These are phyloP conservation scores for Chascanopsetta lugubris DNA, from an alignment of 2,113 vertebrate genomes.

Conservation along the genomic window DNA sequence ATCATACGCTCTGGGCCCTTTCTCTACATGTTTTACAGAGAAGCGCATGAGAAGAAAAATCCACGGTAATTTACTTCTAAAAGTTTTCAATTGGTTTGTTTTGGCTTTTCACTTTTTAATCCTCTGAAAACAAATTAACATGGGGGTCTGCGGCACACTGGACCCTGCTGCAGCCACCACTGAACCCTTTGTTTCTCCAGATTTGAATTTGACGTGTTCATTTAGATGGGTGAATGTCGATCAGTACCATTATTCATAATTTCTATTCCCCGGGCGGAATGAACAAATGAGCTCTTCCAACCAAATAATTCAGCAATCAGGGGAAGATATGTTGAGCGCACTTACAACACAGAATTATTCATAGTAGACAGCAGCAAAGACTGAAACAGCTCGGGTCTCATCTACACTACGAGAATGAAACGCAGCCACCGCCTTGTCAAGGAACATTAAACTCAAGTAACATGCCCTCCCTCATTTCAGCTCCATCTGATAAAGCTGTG, in stretches of 20 bases:
- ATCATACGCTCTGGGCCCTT: no score
- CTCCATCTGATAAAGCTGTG: slow-evolving; percentile 59
- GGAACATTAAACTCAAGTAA: slow-evolving; percentile 56
- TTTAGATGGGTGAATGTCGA: slow-evolving; percentile 47
- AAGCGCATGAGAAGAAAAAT: slow-evolving; percentile 27
- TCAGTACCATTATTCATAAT: slow-evolving; percentile 59
- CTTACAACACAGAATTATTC: slow-evolving; percentile 61
- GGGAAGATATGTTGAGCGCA: slow-evolving; percentile 40
- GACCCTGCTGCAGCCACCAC: slow-evolving; percentile 2
- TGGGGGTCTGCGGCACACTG: not conserved
- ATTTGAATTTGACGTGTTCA: slow-evolving; percentile 44
- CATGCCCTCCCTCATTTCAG: slow-evolving; percentile 52
- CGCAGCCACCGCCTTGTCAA: slow-evolving; percentile 53
- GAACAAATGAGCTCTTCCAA: slow-evolving; percentile 60
- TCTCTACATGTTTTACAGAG: no score
- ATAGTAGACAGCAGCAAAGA: slow-evolving; percentile 42
- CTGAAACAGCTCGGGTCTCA: slow-evolving; percentile 46
- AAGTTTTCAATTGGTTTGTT: slow-evolving; percentile 19
- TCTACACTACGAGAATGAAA: slow-evolving; percentile 60
- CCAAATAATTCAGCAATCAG: slow-evolving; percentile 61
- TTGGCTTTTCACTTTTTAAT: slow-evolving; percentile 2
- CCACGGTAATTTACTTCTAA: no score
- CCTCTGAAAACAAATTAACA: slow-evolving; percentile 10
- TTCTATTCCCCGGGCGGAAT: slow-evolving; percentile 39
- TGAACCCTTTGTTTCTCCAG: slow-evolving; percentile 2